Conservation (phyloP, 2,113 vertebrate species). For the Oceanites oceanicus region DNA sequence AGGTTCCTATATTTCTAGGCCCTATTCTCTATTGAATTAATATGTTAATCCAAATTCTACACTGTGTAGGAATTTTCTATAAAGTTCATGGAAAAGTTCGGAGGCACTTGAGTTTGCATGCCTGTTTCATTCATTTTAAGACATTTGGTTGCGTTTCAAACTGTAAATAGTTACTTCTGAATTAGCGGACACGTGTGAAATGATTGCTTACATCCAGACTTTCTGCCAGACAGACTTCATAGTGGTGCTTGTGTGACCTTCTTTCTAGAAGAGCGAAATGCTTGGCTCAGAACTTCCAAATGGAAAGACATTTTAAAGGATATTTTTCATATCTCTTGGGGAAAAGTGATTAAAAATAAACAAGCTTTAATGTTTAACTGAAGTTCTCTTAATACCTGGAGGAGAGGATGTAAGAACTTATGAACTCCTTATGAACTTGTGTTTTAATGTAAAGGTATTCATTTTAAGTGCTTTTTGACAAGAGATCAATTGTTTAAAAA, state of each 20-base stretch:
- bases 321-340: not conserved
- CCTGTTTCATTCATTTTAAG: not conserved
- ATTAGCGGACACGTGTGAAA: not conserved
- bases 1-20: not conserved
- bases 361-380: not conserved
- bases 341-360: not conserved
- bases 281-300: not conserved
- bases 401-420: not conserved
- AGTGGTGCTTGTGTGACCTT: not conserved
- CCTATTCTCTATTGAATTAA: not conserved
- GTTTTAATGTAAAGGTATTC: not conserved
- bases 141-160: not conserved
- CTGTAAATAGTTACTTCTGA: not conserved
- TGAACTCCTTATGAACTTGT: fast-evolving
- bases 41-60: not conserved
- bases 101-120: not conserved
- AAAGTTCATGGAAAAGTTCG: not conserved
- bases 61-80: not conserved
- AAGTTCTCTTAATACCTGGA: not conserved
- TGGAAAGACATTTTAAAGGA: not conserved
- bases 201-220: not conserved
- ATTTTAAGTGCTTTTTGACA: not conserved
- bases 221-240: not conserved
- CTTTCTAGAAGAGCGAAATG: not conserved
- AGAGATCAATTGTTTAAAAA: not conserved